A percentile compares a stretch with the other conserved stretches of the same genome.
Conservation (phyloP, 2,113 vertebrate genomes). For the Pseudopipra pipra region DNA sequence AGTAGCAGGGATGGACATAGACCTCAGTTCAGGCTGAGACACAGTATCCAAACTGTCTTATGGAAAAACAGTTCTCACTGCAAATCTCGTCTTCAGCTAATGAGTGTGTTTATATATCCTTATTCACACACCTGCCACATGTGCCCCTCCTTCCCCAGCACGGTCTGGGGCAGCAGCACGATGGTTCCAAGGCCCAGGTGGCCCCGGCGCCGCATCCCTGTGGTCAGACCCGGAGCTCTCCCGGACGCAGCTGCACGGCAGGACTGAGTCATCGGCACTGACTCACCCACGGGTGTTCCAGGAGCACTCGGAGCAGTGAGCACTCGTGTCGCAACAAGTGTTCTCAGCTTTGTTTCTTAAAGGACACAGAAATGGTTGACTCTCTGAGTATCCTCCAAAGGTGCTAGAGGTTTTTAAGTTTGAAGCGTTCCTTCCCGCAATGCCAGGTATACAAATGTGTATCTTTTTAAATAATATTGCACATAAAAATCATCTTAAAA, state of each 20-base stretch:
- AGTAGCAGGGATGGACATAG: neutral
- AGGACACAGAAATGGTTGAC: neutral
- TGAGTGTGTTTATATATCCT: neutral
- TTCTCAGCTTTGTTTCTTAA: neutral
- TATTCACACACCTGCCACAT: neutral
- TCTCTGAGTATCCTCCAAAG: slow-evolving; percentile 35
- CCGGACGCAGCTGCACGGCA: neutral
- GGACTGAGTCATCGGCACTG: neutral
- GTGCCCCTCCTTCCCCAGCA: neutral
- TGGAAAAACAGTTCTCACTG: neutral
- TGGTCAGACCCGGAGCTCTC: neutral
- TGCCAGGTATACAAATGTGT: slow-evolving; percentile 35
- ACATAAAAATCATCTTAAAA: slow-evolving; percentile 61
- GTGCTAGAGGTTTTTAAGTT: slow-evolving; percentile 35
- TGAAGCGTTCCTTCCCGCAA: slow-evolving; percentile 37
- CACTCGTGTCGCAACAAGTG: neutral
- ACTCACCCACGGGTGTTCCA: neutral
- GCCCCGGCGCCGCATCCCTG: neutral
- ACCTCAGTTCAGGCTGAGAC: slow-evolving; percentile 17
- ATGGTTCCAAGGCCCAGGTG: neutral
- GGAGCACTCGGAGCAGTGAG: neutral
- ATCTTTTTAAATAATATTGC: slow-evolving; percentile 68
- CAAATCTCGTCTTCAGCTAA: neutral
- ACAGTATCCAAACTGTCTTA: neutral
- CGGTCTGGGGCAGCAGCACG: neutral